phyloP scores from a whole-genome alignment of 2,888 invertebrate genomes.

The Polyommatus icarus region DNA sequence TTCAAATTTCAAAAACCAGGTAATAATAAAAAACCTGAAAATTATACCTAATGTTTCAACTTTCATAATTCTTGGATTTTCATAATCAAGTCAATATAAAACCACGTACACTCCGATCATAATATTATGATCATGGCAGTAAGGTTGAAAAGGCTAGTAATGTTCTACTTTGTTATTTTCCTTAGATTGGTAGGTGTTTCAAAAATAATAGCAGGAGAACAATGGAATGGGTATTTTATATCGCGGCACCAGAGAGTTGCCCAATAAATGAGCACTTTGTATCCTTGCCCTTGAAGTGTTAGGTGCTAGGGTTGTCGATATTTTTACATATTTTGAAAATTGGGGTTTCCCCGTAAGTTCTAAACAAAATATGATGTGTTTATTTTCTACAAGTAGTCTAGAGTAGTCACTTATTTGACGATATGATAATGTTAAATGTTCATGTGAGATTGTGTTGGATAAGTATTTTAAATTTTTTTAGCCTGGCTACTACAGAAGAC shows the following conservation, averaged over 20 bases:
- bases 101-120: not conserved
- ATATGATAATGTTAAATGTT: no score
- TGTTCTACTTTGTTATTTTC: not conserved
- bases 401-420: no score
- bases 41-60: no score
- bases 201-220: slow-evolving; percentile 52
- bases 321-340: not conserved
- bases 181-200: slow-evolving; percentile 48
- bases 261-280: slow-evolving; percentile 64
- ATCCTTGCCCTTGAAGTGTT: slow-evolving; percentile 67
- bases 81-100: not conserved
- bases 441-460: no score
- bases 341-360: no score
- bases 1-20: not conserved
- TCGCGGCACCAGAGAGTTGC: slow-evolving; percentile 54
- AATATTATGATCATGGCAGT: not conserved
- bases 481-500: no score
- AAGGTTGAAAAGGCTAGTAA: not conserved
- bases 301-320: slow-evolving; percentile 12
- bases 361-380: no score
- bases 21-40: not conserved
- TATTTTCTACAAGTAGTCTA: no score
- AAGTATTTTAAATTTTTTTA: no score
- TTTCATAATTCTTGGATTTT: not conserved
- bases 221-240: slow-evolving; percentile 52